A percentile compares a stretch with the other conserved stretches of the same genome.
Evolutionary conservation across 2,888 invertebrate species (phyloP).

Genomic region (Adineta ricciae): DNA sequence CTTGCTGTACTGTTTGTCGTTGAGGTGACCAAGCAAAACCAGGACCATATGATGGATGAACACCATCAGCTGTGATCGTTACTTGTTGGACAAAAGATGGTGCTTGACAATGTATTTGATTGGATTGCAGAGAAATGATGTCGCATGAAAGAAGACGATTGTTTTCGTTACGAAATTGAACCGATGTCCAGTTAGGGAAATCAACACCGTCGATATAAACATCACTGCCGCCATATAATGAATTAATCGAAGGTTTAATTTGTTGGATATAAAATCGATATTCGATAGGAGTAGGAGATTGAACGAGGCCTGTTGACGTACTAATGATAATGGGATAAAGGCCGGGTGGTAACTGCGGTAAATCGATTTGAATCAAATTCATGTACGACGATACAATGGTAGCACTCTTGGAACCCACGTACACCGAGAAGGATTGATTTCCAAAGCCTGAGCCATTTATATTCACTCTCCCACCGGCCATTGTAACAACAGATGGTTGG

Average conservation of each 20-base stretch:
- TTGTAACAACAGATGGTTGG: not conserved
- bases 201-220: constrained; percentile 40
- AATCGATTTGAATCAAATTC: not conserved
- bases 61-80: not conserved
- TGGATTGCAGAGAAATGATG: not conserved
- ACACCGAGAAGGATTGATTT: not conserved
- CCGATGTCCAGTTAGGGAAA: constrained; percentile 35
- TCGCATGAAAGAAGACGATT: not conserved
- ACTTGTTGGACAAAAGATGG: not conserved
- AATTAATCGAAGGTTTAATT: constrained; percentile 35
- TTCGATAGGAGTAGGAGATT: not conserved
- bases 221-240: constrained; percentile 36
- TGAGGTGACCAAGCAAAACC: not conserved
- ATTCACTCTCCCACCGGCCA: not conserved
- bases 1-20: constrained; percentile 17
- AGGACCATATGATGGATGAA: not conserved
- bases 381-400: not conserved
- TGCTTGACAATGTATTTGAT: not conserved
- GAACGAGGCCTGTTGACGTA: not conserved
- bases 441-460: not conserved
- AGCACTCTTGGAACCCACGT: not conserved
- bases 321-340: constrained; percentile 12
- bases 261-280: not conserved
- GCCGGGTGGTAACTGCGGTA: constrained; percentile 17
- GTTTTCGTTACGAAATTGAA: not conserved